Evolutionary conservation across 2,888 invertebrate species (phyloP), one percentile per base, ranked within the genome.

Genomic region (Deladenus siricidicola): DNA sequence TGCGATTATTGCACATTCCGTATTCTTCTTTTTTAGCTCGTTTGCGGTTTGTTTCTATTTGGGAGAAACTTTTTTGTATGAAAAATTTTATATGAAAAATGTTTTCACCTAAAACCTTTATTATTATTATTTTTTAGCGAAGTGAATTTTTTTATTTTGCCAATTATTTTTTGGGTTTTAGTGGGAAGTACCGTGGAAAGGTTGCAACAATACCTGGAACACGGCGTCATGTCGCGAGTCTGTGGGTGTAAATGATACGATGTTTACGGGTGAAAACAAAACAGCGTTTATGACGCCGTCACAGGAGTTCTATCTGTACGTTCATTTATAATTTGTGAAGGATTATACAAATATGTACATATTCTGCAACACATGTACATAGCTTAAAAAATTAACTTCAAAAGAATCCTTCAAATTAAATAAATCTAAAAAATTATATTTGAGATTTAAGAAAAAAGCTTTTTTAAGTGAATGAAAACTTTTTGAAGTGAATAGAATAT

Each of bases 1-100:
- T 83, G 91, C 92, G 52, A 89, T 93, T 80, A 92, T 93, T 77
- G 90, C 90, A 50, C 92, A 92, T 90, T 90, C 91, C 48, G 87
- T 90, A 56, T 90, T 90, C 83, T 90, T 90, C 82, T 84, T 90
- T 69, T 85, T 89, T 72, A 88, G 88, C 17, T 89, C 89, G 69
- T 44, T 76, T 42, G 66, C 73, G 52, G 74, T 75, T n/a, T 54
- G 66, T 58, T 30, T 14, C 30, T 23, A 8, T 19, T 17, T 14
- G n/a, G 29, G 17, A 48, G 4, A 85, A 79, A 85, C 85, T 0
- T 86, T 86, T 26, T 57, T 30, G 0, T 59, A 2, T n/a, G n/a
- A n/a, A n/a, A n/a, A n/a, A n/a, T n/a, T n/a, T n/a, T n/a, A n/a
- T n/a, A n/a, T n/a, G n/a, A n/a, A n/a, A n/a, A n/a, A n/a, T n/a